Base-by-base conservation (phyloP, 2,797 vertebrate species). In the Sorex maritimensis region DNA sequence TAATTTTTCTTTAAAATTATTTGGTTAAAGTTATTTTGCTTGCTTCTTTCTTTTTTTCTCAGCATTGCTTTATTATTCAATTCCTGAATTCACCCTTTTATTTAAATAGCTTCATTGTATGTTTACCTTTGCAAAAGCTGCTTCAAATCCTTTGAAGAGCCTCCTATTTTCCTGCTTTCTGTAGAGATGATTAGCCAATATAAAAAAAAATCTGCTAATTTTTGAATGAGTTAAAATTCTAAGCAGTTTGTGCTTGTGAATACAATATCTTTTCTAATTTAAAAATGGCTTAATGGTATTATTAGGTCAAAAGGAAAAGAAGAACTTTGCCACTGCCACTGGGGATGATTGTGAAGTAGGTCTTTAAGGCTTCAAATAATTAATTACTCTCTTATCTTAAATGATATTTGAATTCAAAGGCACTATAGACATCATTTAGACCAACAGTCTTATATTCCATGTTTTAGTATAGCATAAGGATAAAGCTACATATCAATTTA, bases 1-100 rank as follows among this genome's bases (percentile, higher is more conserved):
- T 79, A 24, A 11, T 63, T 72, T 94, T 88, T 90, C 34, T 92
- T 78, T 73, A 73, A 44, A 93, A 67, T 75, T 80, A 78, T 68
- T 68, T 68, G 86, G 90, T 44, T 44, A 55, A 55, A 55, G 14
- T 55, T 55, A 55, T 88, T 13, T 77, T 67, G 75, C 44, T 19
- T 72, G 38, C 12, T 21, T 72, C 72, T 80, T n/a, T 44, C 46
- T n/a, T 86, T 86, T 85, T 21, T 72, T 52, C 7, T 85, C 28
- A 46, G 38, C 30, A 85, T 46, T 92, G 24, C 72, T 82, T 95
- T 63, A 61, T 63, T 73, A 81, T 74, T 92, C 23, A 86, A 44
- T 24, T 89, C 58, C 81, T 81, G 4, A 13, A 23, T 26, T 65
- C 61, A 44, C 44, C 14, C 49, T 83, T 30, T 83, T 72, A 86